Evolutionary conservation across 2,113 vertebrate genomes (phyloP).

Genomic region (Sus scrofa): DNA sequence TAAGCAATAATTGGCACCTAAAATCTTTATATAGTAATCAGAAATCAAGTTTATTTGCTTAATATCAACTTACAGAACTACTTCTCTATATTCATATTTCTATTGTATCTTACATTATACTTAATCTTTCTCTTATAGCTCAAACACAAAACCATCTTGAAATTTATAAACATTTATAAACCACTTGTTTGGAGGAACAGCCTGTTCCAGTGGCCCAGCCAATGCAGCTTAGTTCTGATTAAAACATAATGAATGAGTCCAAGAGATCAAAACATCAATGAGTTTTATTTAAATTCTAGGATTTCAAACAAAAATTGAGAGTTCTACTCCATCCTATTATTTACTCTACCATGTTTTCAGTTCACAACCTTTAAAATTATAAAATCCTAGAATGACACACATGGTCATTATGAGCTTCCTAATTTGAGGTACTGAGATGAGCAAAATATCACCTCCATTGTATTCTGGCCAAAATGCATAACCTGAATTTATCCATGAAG

Average conservation of each 20-base stretch:
- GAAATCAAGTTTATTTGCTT: not conserved
- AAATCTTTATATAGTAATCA: constrained; percentile 1
- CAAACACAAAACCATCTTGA: constrained; percentile 13
- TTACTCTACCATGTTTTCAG: not conserved
- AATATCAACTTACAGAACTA: not conserved
- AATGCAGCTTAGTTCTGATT: constrained; percentile 4
- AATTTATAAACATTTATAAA: not conserved
- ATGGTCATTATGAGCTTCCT: not conserved
- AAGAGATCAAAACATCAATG: not conserved
- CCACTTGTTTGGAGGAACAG: not conserved
- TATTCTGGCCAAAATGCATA: constrained; percentile 9
- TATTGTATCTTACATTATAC: not conserved
- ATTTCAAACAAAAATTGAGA: constrained; percentile 1
- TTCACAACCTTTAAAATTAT: not conserved
- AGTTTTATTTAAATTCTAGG: constrained; percentile 35
- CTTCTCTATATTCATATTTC: not conserved
- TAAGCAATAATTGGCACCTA: not conserved
- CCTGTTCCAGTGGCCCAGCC: not conserved
- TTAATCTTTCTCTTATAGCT: not conserved
- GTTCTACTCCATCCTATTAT: not conserved
- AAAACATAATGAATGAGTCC: constrained; percentile 8
- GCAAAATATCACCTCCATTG: not conserved
- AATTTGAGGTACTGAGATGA: not conserved
- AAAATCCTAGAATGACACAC: not conserved
- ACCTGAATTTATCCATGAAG: not conserved